Conservation (phyloP, 2,888 invertebrate genomes). For the Eupeodes luniger region DNA sequence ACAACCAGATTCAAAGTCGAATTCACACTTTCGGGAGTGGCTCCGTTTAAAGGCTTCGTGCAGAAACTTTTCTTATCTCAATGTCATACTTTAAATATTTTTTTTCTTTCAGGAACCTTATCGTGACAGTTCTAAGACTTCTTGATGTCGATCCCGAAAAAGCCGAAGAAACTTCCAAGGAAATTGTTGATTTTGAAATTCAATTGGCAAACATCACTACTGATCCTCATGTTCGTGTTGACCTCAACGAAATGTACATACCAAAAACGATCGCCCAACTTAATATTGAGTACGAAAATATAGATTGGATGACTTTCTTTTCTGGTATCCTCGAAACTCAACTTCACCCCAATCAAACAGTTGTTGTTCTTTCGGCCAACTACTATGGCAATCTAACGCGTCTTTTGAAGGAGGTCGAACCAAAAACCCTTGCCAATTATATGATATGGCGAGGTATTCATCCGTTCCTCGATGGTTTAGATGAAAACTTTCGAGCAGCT, state of each 20-base stretch:
- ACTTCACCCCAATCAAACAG: slow-evolving; percentile 48
- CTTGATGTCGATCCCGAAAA: slow-evolving; percentile 70
- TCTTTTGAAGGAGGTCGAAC: slow-evolving; percentile 55
- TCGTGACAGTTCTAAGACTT: slow-evolving; percentile 63
- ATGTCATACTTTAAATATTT: too few relatives aligned
- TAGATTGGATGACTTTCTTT: slow-evolving; percentile 74
- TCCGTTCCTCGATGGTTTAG: slow-evolving; percentile 64
- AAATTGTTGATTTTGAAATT: slow-evolving; percentile 77
- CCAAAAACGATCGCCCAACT: slow-evolving; percentile 63
- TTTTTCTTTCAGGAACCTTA: slow-evolving; percentile 56
- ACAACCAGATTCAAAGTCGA: too few relatives aligned
- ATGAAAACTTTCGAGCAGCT: slow-evolving; percentile 71
- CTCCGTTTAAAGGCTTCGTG: too few relatives aligned
- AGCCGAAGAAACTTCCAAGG: slow-evolving; percentile 69
- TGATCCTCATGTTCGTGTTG: slow-evolving; percentile 44
- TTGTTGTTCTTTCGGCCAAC: slow-evolving; percentile 57
- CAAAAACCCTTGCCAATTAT: slow-evolving; percentile 72
- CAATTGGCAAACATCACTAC: slow-evolving; percentile 76
- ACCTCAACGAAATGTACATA: slow-evolving; percentile 63
- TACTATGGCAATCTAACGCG: slow-evolving; percentile 59
- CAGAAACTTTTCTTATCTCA: too few relatives aligned
- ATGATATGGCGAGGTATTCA: slow-evolving; percentile 73
- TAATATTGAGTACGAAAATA: slow-evolving; percentile 46
- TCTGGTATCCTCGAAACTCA: slow-evolving; percentile 57
- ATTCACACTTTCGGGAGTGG: too few relatives aligned